Conservation (phyloP, 2,113 vertebrate genomes). For the Lontra canadensis region DNA sequence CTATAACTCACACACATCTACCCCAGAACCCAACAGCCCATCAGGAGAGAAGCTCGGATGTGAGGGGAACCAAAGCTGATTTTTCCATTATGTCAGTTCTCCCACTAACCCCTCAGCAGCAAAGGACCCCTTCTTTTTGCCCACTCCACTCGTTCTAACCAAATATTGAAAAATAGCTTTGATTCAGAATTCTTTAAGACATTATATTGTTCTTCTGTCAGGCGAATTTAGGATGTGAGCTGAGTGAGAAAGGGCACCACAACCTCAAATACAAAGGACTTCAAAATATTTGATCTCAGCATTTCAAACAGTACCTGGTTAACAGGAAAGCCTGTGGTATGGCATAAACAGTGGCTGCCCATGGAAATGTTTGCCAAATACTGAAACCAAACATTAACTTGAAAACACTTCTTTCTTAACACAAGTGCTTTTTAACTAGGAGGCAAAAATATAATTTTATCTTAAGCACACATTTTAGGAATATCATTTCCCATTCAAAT, state of each 20-base stretch:
- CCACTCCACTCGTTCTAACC: not conserved
- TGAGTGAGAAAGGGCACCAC: not conserved
- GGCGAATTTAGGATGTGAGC: not conserved
- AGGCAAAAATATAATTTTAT: conserved; percentile 20
- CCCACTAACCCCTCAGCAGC: not conserved
- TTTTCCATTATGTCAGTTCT: conserved; percentile 26
- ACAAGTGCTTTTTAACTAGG: not conserved
- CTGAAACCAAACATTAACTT: not conserved
- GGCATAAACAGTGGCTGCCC: not conserved
- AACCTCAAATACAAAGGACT: conserved; percentile 9
- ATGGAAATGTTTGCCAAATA: not conserved
- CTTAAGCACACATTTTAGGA: not conserved
- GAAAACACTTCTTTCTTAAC: not conserved
- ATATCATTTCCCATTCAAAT: conserved; percentile 7
- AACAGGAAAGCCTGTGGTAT: not conserved
- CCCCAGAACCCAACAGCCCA: not conserved
- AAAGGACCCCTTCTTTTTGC: not conserved
- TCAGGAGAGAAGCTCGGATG: not conserved
- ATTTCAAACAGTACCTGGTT: not conserved
- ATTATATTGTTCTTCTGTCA: not conserved
- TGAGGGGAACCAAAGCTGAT: not conserved
- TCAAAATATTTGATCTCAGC: not conserved
- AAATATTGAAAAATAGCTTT: not conserved
- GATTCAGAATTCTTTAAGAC: not conserved
- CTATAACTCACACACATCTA: not conserved